Conservation (phyloP, 2,797 vertebrate species). For the Cirrhinus mrigala region DNA sequence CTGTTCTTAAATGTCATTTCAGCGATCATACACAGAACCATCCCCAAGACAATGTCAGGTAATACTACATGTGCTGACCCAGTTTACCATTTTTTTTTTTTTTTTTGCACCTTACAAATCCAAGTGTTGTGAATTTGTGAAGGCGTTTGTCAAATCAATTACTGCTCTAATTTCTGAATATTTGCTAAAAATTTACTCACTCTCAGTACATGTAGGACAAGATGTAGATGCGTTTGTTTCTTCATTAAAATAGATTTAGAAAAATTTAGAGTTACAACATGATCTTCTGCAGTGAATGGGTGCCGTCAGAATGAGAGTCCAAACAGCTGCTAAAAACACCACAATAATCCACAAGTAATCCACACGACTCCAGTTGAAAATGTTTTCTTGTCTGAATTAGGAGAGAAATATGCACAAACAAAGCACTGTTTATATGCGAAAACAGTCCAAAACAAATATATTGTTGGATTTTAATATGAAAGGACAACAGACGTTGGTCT, state of each 20-base stretch:
- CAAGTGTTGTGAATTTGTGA: neutral
- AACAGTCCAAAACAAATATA: neutral
- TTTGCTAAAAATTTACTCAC: neutral
- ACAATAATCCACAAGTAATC: neutral
- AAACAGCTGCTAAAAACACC: neutral
- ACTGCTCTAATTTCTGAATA: neutral
- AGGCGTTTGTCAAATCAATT: neutral
- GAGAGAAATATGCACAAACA: neutral
- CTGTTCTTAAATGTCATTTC: conserved; percentile 58
- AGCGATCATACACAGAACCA: conserved; percentile 52
- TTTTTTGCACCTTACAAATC: neutral
- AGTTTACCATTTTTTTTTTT: neutral
- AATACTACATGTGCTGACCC: conserved; percentile 29
- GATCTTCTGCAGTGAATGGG: neutral
- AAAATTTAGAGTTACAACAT: neutral
- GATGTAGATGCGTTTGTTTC: neutral
- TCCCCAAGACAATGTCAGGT: conserved; percentile 57
- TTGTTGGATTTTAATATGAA: neutral
- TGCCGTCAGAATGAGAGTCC: neutral
- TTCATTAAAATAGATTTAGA: neutral
- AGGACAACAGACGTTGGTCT: neutral
- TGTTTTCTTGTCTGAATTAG: neutral
- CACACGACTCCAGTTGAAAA: neutral
- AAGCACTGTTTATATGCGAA: neutral
- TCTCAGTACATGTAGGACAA: neutral